Evolutionary conservation across 2,113 vertebrate genomes (phyloP), one percentile per base, ranked within the genome.

Genomic region (Trogon surrucura): DNA sequence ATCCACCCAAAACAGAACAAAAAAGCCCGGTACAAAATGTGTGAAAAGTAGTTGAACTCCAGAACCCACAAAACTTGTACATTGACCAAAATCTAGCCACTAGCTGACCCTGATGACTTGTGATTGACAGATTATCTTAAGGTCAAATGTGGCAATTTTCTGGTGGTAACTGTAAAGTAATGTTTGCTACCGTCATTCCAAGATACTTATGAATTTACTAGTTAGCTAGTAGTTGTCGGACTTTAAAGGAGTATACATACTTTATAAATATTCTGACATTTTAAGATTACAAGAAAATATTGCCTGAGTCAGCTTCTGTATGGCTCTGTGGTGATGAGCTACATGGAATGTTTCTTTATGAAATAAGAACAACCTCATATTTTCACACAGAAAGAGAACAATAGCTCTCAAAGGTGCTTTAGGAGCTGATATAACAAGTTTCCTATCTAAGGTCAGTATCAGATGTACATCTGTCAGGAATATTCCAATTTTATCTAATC

Each of bases 21-120:
- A 60, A 38, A 66, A 13, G 3, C n/a, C 8, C 15, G 29, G 23
- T 10, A 71, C 21, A 73, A 69, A 38, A 5, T 11, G 1, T 30
- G 30, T 21, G 29, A 66, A 65, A 51, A n/a, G 30, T 71, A 22
- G 19, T 20, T 53, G 25, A 29, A 4, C 7, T 87, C 51, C 45
- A 84, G 22, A 84, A 41, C 5, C 7, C 19, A 38, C 30, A 30
- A 30, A n/a, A 62, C 9, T 60, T 25, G 14, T 11, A 32, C 0
- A 0, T n/a, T 73, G 25, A 25, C 6, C 21, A 32, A 54, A 71
- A 13, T 32, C 20, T 16, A 27, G 26, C 0, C 10, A 16, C 10
- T 23, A 34, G 2, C 25, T 51, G 36, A 18, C 15, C 16, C 80
- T 51, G 19, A 16, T 27, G 41, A 25, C 6, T 10, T 88, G 45